Base-by-base conservation (phyloP, 2,113 vertebrate species). In the Heterochromis multidens region DNA sequence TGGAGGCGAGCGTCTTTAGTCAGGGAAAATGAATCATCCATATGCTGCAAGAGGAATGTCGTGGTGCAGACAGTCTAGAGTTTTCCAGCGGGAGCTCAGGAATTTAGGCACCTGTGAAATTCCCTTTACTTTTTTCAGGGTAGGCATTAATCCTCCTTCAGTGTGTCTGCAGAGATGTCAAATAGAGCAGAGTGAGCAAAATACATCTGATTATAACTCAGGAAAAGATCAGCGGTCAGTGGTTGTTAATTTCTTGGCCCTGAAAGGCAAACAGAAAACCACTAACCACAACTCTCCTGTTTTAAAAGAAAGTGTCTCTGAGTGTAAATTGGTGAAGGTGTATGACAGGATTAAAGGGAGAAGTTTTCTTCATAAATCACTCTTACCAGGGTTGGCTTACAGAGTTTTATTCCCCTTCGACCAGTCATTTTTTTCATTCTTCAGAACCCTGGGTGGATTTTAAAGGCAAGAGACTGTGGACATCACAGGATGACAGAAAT, bases 31-130 rank as follows among this genome's bases (percentile, higher is more conserved):
- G 62, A 92, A 89, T 94, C 85, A 76, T 88, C 88, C 88, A 88
- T 91, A 90, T 85, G 89, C 79, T 82, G 80, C 85, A 19, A 54
- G 65, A 90, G 88, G 89, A 91, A 92, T 92, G 91, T 89, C 63
- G 49, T 2, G 60, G 49, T 84, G 58, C 90, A 91, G 92, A 91
- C 85, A 16, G 77, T 37, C 56, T 19, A 46, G 80, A 90, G 70
- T 57, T 81, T 54, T 79, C 83, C 63, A 37, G 54, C 23, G 54
- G 83, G 87, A 86, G 61, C 79, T 87, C n/a, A 85, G 78, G 86
- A 91, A 92, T 94, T 60, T 21, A 9, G 67, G 84, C 92, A 93
- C 93, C 93, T 92, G 93, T 91, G 88, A 91, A 87, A 70, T 82
- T 70, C 63, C 74, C 79, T 86, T 84, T 63, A 61, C 62, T 82